A percentile compares a stretch with the other conserved stretches of the same genome.
These are phyloP conservation scores for Cyclargus thomasi DNA, from an alignment of 1,140 invertebrate genomes.

Conservation along the genomic window DNA sequence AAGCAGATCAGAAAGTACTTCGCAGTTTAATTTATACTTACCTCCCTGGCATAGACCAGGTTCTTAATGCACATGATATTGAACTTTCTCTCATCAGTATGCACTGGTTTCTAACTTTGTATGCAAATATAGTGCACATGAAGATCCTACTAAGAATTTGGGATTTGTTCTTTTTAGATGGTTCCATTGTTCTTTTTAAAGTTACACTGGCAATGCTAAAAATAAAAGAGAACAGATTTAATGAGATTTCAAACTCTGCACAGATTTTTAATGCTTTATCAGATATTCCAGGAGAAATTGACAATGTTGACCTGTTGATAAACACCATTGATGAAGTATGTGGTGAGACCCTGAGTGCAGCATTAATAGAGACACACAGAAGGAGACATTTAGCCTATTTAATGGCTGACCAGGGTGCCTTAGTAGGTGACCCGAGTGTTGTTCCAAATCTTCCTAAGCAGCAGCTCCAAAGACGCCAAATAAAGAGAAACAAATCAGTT, in stretches of 20 bases:
- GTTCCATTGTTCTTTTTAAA: conserved; percentile 97
- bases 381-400: conserved; percentile 94
- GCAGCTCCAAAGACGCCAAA: conserved; percentile 87
- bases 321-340: conserved; percentile 75
- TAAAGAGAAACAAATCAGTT: conserved; percentile 93
- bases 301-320: conserved; percentile 87
- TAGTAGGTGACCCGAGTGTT: conserved; percentile 92
- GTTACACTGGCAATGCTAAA: conserved; percentile 96
- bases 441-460: conserved; percentile 94
- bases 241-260: conserved; percentile 91
- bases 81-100: conserved; percentile 97
- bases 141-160: conserved; percentile 96
- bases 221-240: conserved; percentile 90
- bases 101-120: conserved; percentile 99
- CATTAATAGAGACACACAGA: conserved; percentile 92
- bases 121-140: conserved; percentile 98
- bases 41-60: conserved; percentile 91
- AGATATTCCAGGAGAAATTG: conserved; percentile 94
- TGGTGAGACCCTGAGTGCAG: conserved; percentile 85
- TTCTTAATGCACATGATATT: conserved; percentile 94
- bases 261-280: conserved; percentile 98
- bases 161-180: conserved; percentile 98
- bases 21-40: conserved; percentile 92
- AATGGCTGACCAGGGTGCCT: conserved; percentile 95
- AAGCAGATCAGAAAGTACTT: conserved; percentile 96